Evolutionary conservation across 2,113 vertebrate genomes (phyloP).

Genomic region (Lathamus discolor): DNA sequence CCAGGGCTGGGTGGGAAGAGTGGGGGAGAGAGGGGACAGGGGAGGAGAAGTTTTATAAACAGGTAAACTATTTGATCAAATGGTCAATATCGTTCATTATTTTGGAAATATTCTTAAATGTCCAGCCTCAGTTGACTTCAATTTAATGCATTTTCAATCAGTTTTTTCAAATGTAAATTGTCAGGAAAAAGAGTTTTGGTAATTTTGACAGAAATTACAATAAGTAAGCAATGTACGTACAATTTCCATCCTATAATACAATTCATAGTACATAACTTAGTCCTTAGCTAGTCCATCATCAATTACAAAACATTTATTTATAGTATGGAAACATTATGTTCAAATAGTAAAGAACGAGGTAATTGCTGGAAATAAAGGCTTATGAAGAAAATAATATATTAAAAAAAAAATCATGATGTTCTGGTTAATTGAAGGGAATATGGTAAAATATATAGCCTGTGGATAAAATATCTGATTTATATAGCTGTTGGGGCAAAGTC

Average conservation of each 20-base stretch:
- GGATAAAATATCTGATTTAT: not conserved
- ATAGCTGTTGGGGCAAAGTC: not conserved
- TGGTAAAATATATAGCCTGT: not conserved
- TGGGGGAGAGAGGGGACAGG: not conserved
- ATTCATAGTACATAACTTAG: not conserved
- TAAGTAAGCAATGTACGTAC: not conserved
- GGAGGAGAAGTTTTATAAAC: not conserved
- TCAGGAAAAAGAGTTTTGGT: not conserved
- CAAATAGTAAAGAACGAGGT: not conserved
- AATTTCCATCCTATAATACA: not conserved
- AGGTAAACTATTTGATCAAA: not conserved
- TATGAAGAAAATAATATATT: not conserved
- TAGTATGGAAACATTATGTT: not conserved
- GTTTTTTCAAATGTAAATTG: not conserved
- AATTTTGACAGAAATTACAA: not conserved
- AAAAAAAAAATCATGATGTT: not conserved
- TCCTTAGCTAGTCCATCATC: not conserved
- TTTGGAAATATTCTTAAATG: not conserved
- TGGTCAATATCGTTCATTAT: not conserved
- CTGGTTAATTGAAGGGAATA: not conserved
- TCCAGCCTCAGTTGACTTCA: not conserved
- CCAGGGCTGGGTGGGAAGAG: accelerated
- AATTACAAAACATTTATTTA: not conserved
- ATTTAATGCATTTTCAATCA: not conserved
- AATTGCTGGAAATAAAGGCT: not conserved